Conservation (phyloP, 1,140 invertebrate genomes). For the Drosophila sturtevanti region DNA sequence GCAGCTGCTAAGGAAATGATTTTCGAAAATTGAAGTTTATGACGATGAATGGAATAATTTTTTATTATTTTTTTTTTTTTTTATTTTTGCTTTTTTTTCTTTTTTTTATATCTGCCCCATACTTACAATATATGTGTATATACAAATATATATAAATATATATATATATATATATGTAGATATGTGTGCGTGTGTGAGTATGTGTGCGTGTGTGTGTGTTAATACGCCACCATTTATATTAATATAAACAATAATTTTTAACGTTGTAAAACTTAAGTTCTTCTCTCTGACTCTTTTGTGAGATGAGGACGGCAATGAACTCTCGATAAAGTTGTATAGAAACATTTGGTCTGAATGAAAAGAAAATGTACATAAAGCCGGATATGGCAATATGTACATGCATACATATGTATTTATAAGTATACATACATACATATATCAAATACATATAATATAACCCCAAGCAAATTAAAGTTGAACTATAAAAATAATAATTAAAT, state of each 20-base stretch:
- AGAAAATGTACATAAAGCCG: not conserved
- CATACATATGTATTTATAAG: not conserved
- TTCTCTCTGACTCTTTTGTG: slow-evolving; percentile 13
- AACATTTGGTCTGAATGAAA: slow-evolving; percentile 1
- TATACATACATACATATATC: too few species aligned
- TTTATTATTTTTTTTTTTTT: slow-evolving; percentile 50
- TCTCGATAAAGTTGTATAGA: slow-evolving; percentile 1
- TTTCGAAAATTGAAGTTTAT: slow-evolving; percentile 82
- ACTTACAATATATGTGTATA: slow-evolving; percentile 8
- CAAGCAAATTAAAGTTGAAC: not conserved
- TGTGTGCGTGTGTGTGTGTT: slow-evolving; percentile 40
- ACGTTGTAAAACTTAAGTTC: slow-evolving; percentile 67
- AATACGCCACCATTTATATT: slow-evolving; percentile 71
- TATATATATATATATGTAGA: not conserved
- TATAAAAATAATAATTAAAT: not conserved
- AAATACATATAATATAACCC: not conserved
- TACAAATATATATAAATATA: too few species aligned
- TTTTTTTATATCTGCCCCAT: slow-evolving; percentile 26
- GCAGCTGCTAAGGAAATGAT: slow-evolving; percentile 82
- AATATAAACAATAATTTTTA: slow-evolving; percentile 72
- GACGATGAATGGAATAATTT: slow-evolving; percentile 79
- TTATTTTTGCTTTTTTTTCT: slow-evolving; percentile 50
- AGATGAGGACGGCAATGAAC: slow-evolving; percentile 48
- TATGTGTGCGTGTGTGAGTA: not conserved
- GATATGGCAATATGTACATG: not conserved